Base-by-base conservation (phyloP, 2,888 invertebrate species). In the Ophioninae sp. region DNA sequence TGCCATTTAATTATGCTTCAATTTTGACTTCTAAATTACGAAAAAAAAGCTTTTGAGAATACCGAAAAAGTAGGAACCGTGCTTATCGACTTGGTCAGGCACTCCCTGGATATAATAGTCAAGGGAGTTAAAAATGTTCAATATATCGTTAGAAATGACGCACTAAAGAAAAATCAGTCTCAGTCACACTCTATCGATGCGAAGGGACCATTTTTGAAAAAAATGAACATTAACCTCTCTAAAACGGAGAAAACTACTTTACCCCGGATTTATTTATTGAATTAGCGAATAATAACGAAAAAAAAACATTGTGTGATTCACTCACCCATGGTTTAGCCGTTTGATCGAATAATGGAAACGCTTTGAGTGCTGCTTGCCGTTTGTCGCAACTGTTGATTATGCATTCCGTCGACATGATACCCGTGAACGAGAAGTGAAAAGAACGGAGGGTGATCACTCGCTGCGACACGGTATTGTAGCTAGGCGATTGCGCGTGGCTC, bases 351-450 rank as follows among this genome's bases (percentile, higher is more conserved):
- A 85, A 68, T 23, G n/a, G 51, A 68, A 92, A 92, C 65, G 88
- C 87, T 41, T 89, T 87, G 8, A 87, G 81, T 41, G 92, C 92
- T 71, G 79, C 73, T 9, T 79, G 39, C 23, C 76, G 80, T 30
- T 58, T 68, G 17, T 68, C 65, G 9, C 71, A 74, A 64, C 59
- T 59, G 44, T 79, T 77, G 13, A 44, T 13, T 10, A 64, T n/a
- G 9, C 65, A 71, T 71, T 74, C 78, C 77, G 68, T 72, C 51
- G 72, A 75, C 63, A 69, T 65, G 59, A 30, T 51, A 23, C 8
- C 39, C 13, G 20, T 59, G 8, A 37, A 56, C 63, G 58, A 2
- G 51, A 51, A 51, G 51, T 58, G 44, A 41, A 41, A 72, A 30
- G 30, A 30, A 30, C 30, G 30, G 30, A 30, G 30, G 30, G 30